phyloP scores from a whole-genome alignment of 1,140 invertebrate species.

The Hyles euphorbiae region DNA sequence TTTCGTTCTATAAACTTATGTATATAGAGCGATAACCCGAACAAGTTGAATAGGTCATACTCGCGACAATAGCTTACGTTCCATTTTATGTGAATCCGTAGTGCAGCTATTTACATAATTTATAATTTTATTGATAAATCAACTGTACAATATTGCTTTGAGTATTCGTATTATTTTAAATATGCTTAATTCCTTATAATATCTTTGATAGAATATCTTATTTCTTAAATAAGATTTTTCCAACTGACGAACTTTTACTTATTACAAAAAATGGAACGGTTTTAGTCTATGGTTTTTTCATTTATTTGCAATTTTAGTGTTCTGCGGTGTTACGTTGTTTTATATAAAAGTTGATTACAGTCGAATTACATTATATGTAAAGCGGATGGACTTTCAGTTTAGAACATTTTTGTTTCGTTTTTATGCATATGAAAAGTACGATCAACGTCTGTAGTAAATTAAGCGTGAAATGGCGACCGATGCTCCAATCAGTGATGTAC shows the following conservation, averaged over 20 bases:
- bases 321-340: background rate
- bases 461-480: conserved; percentile 57
- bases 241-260: no score
- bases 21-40: conserved; percentile 49
- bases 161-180: no score
- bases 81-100: conserved; percentile 23
- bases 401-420: no score
- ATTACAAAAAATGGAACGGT: conserved; percentile 18
- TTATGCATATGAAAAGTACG: no score
- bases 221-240: no score
- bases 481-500: conserved; percentile 49
- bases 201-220: no score
- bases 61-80: conserved; percentile 24
- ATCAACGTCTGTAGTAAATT: no score
- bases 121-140: background rate
- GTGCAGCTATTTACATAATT: background rate
- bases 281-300: conserved; percentile 41
- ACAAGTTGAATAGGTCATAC: conserved; percentile 42
- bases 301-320: conserved; percentile 12
- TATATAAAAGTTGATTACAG: background rate
- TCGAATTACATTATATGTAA: background rate
- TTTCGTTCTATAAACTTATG: conserved; percentile 58
- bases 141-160: background rate
- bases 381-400: no score
- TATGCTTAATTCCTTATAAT: no score